Base-by-base conservation (phyloP, 2,888 invertebrate species). In the Cerastoderma edule region DNA sequence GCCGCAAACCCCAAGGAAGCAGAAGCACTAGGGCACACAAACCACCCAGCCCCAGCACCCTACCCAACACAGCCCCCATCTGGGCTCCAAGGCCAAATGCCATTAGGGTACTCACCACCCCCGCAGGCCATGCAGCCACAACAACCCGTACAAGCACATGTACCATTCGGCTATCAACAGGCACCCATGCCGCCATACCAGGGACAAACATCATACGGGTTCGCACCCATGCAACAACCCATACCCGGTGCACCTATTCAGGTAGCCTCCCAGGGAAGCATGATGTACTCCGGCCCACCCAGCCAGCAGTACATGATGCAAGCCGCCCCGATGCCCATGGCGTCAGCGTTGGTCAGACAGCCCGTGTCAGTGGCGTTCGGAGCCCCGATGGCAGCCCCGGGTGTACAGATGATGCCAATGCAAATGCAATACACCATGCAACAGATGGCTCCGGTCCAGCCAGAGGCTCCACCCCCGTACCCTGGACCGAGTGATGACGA, bases 301-400 rank as follows among this genome's bases (percentile, higher is more conserved):
- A 24, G 1, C 4, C 19, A 19, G 10, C 0, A 32, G 8, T 33
- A 57, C 16, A n/a, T 33, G 0, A 57, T 57, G 57, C 33, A n/a
- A 28, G n/a, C n/a, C 27, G 24, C 22, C 22, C 35, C 39, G 19
- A 22, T 24, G 35, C 2, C 24, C n/a, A 33, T 39, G 39, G n/a
- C 22, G 13, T 19, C 33, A 5, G 22, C 57, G 6, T n/a, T 39
- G 10, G 27, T 60, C 16, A 35, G 33, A 39, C 60, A 60, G 39
- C 60, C 60, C 8, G 60, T 60, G 22, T 35, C 60, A 2, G 60
- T 60, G 10, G 60, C 39, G 22, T 60, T 60, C n/a, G 60, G 60
- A 24, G 60, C 60, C 13, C 60, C 60, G 8, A 22, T 60, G 19
- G 24, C 39, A 16, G 39, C 35, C 8, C 60, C 60, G 5, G 60